Conservation (phyloP, 2,797 vertebrate species). For the Myotis vivesi region DNA sequence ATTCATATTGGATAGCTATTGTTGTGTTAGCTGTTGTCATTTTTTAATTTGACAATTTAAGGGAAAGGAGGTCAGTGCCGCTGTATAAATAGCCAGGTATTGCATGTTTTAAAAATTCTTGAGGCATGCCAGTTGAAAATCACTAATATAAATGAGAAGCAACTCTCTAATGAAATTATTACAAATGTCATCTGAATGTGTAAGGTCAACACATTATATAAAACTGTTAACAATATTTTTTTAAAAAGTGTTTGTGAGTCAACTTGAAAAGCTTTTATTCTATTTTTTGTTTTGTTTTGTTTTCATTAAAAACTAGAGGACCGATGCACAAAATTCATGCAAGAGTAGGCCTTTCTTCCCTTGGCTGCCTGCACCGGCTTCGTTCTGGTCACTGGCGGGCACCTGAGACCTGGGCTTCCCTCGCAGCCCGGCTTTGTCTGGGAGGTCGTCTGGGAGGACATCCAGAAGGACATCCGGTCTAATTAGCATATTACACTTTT, state of each 20-base stretch:
- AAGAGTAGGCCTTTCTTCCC: too few relatives aligned
- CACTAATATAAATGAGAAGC: not conserved
- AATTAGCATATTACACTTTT: too few relatives aligned
- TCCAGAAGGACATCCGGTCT: too few relatives aligned
- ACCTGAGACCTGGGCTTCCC: too few relatives aligned
- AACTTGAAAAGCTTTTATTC: not conserved
- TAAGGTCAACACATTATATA: not conserved
- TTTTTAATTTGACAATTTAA: not conserved
- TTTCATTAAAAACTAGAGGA: too few relatives aligned
- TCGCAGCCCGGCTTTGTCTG: too few relatives aligned
- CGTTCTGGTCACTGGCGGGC: too few relatives aligned
- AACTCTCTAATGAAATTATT: constrained; percentile 34
- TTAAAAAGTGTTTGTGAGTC: not conserved
- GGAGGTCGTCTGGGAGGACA: too few relatives aligned
- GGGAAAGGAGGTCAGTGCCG: not conserved
- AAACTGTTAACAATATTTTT: not conserved
- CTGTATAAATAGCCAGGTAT: not conserved
- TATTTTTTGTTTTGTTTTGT: not conserved
- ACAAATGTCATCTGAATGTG: not conserved
- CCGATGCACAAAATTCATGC: too few relatives aligned
- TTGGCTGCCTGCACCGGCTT: rapidly evolving
- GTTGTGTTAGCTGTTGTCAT: not conserved
- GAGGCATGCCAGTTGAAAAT: not conserved
- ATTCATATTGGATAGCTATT: not conserved
- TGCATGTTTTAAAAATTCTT: not conserved